Base-by-base conservation (phyloP, 2,888 invertebrate genomes). In the Silvanus unidentatus region DNA sequence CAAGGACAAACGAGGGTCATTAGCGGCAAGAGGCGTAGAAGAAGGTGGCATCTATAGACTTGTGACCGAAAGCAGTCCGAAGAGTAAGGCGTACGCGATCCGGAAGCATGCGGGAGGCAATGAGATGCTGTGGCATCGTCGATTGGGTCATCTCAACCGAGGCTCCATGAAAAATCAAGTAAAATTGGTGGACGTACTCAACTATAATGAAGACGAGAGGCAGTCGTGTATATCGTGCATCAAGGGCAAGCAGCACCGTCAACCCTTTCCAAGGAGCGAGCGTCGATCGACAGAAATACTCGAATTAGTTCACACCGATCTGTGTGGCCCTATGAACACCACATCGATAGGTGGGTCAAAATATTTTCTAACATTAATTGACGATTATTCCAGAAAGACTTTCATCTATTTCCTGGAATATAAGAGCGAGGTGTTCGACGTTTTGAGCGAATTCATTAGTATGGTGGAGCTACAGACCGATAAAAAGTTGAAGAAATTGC, bases 301-400 rank as follows among this genome's bases (percentile, higher is more conserved):
- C 11, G 52, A 60, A 35, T 13, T 60, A n/a, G 44, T 64, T 9
- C 64, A 62, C 45, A 45, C 55, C 11, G 59, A 60, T 43, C 13
- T 61, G 5, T 60, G 59, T 51, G 60, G 60, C 10, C 61, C 59
- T 1, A 61, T 60, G 55, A 51, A 55, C 44, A 47, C 11, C 1
- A 14, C 14, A 27, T 57, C 57, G n/a, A 29, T 49, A 27, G 53
- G 57, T 36, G 58, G 57, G 2, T 37, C 52, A 5, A 52, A 44
- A 36, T 63, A 60, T 45, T 59, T 57, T 52, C 43, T 64, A 1
- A 45, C 60, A 0, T 61, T 68, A 35, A 49, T 59, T 0, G 64
- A 66, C 54, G 64, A 67, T 47, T 55, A 28, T 50, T 45, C 48
- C 15, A 22, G 49, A 35, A 49, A 45, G 43, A 43, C 38, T 9